Base-by-base conservation (phyloP, 1,140 invertebrate species). In the Chlorops oryzae region DNA sequence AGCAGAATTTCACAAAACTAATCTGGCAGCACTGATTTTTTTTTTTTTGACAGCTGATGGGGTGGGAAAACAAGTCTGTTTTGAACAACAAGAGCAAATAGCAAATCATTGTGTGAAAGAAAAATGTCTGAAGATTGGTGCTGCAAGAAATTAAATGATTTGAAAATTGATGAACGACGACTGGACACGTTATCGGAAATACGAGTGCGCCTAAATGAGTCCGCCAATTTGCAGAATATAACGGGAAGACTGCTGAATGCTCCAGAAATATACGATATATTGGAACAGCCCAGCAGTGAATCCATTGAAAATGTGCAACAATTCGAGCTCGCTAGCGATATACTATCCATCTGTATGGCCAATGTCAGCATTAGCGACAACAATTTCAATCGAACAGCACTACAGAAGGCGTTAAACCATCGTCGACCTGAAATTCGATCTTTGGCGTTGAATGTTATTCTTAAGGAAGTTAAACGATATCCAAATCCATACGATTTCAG, bases 361-460 rank as follows among this genome's bases (percentile, higher is more conserved):
- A 78, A 78, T 52, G 72, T 82, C 55, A 57, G 67, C 22, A 46
- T 78, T 22, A 76, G 75, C 22, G 76, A 77, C 43, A 72, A 71
- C 13, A 70, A 72, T 28, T 78, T 75, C 41, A 67, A 66, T 28
- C 57, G 69, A 24, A 58, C 76, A 50, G n/a, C n/a, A n/a, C 63
- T 83, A 10, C 75, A 77, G 65, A 73, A 74, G 51, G 72, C 79
- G 28, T 61, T 84, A 25, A 63, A 72, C 3, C 80, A 84, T 63
- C 71, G 76, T 39, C 66, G 74, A 60, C 56, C 60, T 46, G 73
- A 54, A 55, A 78, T 81, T 2, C 75, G 79, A 47, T 60, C 73
- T 38, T 65, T 80, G 58, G 80, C 77, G 13, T 59, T 82, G 15
- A 75, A 76, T 52, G 71, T 76, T 59, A 74, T 80, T 35, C 23